A percentile compares a stretch with the other conserved stretches of the same genome.
phyloP scores from a whole-genome alignment of 2,113 vertebrate genomes.

The Pomatostomus ruficeps region DNA sequence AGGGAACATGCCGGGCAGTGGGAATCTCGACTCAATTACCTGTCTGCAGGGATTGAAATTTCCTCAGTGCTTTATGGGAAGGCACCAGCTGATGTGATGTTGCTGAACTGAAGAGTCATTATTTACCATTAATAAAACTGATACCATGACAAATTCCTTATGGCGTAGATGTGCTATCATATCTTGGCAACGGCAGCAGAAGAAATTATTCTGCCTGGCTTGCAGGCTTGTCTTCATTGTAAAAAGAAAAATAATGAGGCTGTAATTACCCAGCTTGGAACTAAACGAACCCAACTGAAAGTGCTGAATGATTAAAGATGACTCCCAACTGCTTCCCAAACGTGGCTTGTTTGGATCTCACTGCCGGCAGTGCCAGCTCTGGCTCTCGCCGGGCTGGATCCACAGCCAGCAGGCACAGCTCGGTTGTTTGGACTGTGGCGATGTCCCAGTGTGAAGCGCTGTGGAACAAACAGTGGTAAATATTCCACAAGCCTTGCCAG shows the following conservation, averaged over 20 bases:
- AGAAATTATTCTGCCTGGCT: slow-evolving; percentile 51
- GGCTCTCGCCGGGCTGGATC: neutral
- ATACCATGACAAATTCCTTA: slow-evolving; percentile 30
- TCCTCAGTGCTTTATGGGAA: neutral
- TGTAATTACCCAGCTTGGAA: slow-evolving; percentile 51
- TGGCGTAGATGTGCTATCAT: slow-evolving; percentile 14
- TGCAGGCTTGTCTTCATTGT: slow-evolving; percentile 43
- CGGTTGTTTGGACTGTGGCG: neutral
- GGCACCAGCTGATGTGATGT: neutral
- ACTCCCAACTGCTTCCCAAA: slow-evolving; percentile 8
- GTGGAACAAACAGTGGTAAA: neutral
- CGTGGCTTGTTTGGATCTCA: neutral
- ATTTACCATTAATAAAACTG: slow-evolving; percentile 43
- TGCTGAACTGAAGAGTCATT: slow-evolving; percentile 22
- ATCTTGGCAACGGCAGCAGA: slow-evolving; percentile 24
- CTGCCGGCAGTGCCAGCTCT: neutral
- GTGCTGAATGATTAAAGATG: slow-evolving; percentile 23
- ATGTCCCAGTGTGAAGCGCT: neutral
- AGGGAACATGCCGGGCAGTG: neutral
- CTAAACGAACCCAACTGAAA: slow-evolving; percentile 38
- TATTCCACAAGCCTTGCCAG: neutral
- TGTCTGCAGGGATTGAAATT: neutral
- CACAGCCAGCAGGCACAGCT: neutral
- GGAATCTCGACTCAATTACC: neutral
- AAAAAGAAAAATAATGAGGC: slow-evolving; percentile 39